Conservation (phyloP, 2,113 vertebrate species). For the Carettochelys insculpta region DNA sequence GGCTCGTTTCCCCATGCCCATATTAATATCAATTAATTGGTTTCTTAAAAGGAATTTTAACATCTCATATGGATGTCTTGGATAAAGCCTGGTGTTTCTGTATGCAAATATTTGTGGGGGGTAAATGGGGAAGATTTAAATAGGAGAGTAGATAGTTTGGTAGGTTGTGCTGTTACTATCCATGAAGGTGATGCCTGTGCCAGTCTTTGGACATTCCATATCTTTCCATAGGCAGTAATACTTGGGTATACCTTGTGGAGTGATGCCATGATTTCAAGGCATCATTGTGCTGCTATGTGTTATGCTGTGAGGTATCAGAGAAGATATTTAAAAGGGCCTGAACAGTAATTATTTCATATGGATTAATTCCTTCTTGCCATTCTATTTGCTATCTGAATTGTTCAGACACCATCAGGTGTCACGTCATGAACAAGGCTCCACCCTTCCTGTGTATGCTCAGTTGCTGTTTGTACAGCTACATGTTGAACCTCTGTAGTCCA, state of each 20-base stretch:
- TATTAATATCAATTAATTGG: not conserved
- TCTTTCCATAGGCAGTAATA: not conserved
- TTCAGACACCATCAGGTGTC: not conserved
- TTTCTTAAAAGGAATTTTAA: rapidly evolving
- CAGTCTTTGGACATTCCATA: not conserved
- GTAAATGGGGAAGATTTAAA: too few species aligned
- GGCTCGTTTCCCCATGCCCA: not conserved
- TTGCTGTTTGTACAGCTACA: too few species aligned
- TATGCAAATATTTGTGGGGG: too few species aligned
- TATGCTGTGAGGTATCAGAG: not conserved
- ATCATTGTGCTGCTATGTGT: not conserved
- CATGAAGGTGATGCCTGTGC: not conserved
- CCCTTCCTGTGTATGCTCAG: too few species aligned
- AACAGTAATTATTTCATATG: not conserved
- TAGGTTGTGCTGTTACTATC: not conserved
- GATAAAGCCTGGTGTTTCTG: too few species aligned
- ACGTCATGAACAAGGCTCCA: not conserved
- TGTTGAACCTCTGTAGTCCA: too few species aligned
- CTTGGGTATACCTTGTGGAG: not conserved
- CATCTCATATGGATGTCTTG: not conserved
- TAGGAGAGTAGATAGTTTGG: not conserved
- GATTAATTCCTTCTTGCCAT: not conserved
- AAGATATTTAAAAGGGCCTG: not conserved
- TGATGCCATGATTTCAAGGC: not conserved
- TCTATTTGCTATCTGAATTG: not conserved